These are phyloP conservation scores for Sphinx pinastri DNA, from an alignment of 2,888 invertebrate genomes.

Conservation along the genomic window DNA sequence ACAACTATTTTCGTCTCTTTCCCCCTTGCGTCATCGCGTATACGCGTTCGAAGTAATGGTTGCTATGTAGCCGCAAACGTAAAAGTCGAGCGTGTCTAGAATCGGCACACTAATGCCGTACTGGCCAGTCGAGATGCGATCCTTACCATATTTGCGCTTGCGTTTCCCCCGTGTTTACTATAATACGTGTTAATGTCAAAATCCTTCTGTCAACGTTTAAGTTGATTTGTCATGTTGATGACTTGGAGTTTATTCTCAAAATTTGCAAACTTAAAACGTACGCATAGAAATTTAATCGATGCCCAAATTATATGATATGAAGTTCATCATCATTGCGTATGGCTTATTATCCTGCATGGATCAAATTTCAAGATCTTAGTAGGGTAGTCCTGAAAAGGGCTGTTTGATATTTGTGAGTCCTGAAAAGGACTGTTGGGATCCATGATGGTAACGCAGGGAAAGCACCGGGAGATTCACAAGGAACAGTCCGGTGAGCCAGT, in stretches of 20 bases:
- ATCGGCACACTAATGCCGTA: constrained; percentile 3
- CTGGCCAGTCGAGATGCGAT: constrained; percentile 33
- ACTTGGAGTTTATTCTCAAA: background rate
- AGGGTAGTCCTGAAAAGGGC: too few relatives aligned
- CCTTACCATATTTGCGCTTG: constrained; percentile 59
- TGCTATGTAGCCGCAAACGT: background rate
- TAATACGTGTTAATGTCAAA: constrained; percentile 59
- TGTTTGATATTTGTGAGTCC: too few relatives aligned
- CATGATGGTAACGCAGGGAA: too few relatives aligned
- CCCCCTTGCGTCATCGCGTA: background rate
- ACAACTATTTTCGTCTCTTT: constrained; percentile 6
- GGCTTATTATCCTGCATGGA: too few relatives aligned
- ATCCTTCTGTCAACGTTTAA: constrained; percentile 54
- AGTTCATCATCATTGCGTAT: too few relatives aligned
- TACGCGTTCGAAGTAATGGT: background rate
- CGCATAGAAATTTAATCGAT: background rate
- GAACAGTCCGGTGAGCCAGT: too few relatives aligned
- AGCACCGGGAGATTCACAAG: too few relatives aligned
- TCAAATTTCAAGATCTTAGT: too few relatives aligned
- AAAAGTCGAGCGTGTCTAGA: constrained; percentile 3
- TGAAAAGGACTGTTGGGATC: too few relatives aligned
- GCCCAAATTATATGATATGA: too few relatives aligned
- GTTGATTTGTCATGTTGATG: constrained; percentile 32
- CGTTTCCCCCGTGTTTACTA: constrained; percentile 68
- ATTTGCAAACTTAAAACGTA: background rate